Conservation (phyloP, 2,888 invertebrate species). For the Creontiades dilutus region DNA sequence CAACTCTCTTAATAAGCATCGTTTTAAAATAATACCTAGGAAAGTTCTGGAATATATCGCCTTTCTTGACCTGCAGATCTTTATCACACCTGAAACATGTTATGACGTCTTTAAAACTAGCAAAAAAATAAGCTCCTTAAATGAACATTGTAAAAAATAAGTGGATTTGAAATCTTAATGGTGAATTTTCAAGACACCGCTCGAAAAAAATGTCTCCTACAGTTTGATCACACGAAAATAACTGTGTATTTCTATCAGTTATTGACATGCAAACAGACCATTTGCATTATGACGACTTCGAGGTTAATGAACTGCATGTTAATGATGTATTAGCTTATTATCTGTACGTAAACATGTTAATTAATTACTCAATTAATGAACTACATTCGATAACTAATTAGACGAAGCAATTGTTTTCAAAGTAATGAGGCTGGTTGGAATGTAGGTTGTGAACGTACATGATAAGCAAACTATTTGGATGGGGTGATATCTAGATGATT, state of each 20-base stretch:
- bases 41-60: conserved; percentile 70
- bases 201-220: neutral
- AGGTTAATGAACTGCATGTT: too few relatives aligned
- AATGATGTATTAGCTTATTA: too few relatives aligned
- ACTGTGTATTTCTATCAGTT: neutral
- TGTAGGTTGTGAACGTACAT: neutral
- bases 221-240: conserved; percentile 40
- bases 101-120: conserved; percentile 47
- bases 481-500: conserved; percentile 4
- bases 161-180: neutral
- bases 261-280: conserved; percentile 70
- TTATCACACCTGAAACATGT: conserved; percentile 71
- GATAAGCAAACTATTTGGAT: conserved; percentile 25
- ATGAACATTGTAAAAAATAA: neutral
- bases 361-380: neutral
- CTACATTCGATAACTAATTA: neutral
- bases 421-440: neutral
- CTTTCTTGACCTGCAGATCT: conserved; percentile 70
- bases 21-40: conserved; percentile 66
- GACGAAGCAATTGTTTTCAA: neutral
- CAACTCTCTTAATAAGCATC: conserved; percentile 27
- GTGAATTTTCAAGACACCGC: conserved; percentile 3
- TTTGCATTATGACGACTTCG: conserved; percentile 17
- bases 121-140: conserved; percentile 28
- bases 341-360: too few relatives aligned